Evolutionary conservation across 2,113 vertebrate genomes (phyloP), one percentile per base, ranked within the genome.

Genomic region (Anarrhichthys ocellatus): DNA sequence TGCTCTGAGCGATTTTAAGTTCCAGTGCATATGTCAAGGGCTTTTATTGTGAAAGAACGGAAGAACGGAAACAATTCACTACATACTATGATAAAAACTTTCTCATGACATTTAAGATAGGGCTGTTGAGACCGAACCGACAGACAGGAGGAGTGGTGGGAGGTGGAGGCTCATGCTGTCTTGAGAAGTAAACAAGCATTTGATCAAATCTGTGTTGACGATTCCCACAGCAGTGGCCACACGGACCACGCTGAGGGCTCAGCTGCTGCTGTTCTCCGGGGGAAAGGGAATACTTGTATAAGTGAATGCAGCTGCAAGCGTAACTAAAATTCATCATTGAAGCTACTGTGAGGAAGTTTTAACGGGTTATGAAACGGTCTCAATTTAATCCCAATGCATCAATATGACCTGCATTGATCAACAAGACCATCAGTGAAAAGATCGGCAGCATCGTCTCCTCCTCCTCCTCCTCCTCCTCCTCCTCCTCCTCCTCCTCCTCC

Each of bases 101-200:
- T 36, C 2, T 34, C 36, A 76, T 65, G 14, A 48, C 34, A 29
- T 22, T 50, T 6, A 13, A 36, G 11, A 58, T 44, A 10, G 42
- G 24, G 69, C 54, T 54, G 24, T 34, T 9, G 46, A 74, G n/a
- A 62, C 34, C 34, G 44, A 48, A 78, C 71, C 68, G 38, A n/a
- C 46, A 69, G 44, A 64, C 69, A 54, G 63, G 50, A 54, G 63
- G 50, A 42, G 38, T 27, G 40, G 61, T 18, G 2, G 4, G 71
- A 46, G 64, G 48, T 4, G 22, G 14, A 54, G 40, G 40, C 75
- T 68, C 42, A 58, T 44, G 11, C 9, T 40, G 68, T 48, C 20
- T 48, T 44, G 59, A 9, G 73, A 64, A 58, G 67, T 8, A 32
- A 46, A n/a, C 22, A 1, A 54, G 50, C 20, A 54, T 54, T 22